Base-by-base conservation (phyloP, 2,797 vertebrate species). In the Kryptolebias ocellatus region DNA sequence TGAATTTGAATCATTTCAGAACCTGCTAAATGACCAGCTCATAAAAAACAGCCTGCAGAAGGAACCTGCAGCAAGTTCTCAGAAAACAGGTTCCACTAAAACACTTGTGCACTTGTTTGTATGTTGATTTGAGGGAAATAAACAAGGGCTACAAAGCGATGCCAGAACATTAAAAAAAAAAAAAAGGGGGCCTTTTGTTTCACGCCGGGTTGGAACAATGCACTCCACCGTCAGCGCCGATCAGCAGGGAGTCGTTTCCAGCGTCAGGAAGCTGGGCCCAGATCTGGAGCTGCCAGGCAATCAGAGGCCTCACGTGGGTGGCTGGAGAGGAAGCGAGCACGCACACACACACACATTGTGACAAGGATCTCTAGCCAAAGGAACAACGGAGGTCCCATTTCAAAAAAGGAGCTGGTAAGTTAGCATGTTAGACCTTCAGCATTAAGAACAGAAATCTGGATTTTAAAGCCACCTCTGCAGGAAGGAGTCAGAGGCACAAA, bases 221-320 rank as follows among this genome's bases (percentile, higher is more conserved):
- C 66, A 53, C n/a, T 9, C 61, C 15, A 50, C 64, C 70, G 31
- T 80, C 70, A 60, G 47, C 50, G 42, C 20, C 71, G 77, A 80
- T 79, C 77, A 81, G 70, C 58, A 37, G 66, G 74, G 55, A 57
- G 69, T 55, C 54, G 34, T 60, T 24, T 50, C 20, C 53, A 71
- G 61, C 7, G 5, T 37, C 83, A 79, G 84, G 81, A 87, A 83
- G 78, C 60, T 46, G 20, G 56, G 67, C 61, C 79, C 20, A 70
- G 59, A 80, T 71, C 53, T 73, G 78, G 60, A 72, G 54, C 70
- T 64, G 69, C 0, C 34, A 45, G 68, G 72, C 81, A 82, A 74
- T 83, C 76, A 80, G 68, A 31, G 52, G 1, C 65, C 64, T 71
- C 67, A 70, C 53, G 44, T 59, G 70, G 47, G 69, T 18, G 11